phyloP scores from a whole-genome alignment of 2,888 invertebrate species.

The Sarcophaga variegata region DNA sequence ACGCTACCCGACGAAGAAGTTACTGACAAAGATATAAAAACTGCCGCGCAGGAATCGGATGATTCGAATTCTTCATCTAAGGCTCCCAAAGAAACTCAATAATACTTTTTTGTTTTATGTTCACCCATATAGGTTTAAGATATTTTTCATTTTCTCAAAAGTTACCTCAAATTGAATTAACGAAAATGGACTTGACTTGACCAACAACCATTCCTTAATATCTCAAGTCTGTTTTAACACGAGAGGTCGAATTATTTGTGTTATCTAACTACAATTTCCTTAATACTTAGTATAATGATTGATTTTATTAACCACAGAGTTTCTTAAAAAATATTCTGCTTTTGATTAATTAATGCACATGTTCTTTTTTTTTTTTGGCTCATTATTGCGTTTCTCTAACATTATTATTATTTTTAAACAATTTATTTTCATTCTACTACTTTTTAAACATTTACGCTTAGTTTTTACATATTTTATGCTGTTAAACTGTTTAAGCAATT shows the following conservation, averaged over 20 bases:
- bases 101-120: neutral
- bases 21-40: slow-evolving; percentile 39
- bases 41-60: slow-evolving; percentile 27
- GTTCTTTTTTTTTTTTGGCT: neutral
- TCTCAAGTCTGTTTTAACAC: neutral
- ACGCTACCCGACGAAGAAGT: slow-evolving; percentile 20
- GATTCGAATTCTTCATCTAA: slow-evolving; percentile 43
- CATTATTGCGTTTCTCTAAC: neutral
- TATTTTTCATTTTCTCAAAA: slow-evolving; percentile 9
- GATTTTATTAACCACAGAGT: neutral
- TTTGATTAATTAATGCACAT: neutral
- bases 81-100: slow-evolving; percentile 20
- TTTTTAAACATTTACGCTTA: slow-evolving; percentile 14
- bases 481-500: slow-evolving; percentile 15
- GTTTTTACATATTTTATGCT: slow-evolving; percentile 6
- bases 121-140: neutral
- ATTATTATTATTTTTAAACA: neutral
- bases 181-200: neutral
- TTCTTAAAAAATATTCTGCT: neutral
- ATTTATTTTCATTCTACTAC: slow-evolving; percentile 3
- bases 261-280: slow-evolving; percentile 55
- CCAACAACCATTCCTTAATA: neutral
- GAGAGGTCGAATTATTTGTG: neutral
- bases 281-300: slow-evolving; percentile 41
- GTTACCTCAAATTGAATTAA: neutral